Percentiles rank a stretch among this genome's conserved stretches.
Conservation (phyloP, 1,140 invertebrate genomes). For the Periplaneta americana region DNA sequence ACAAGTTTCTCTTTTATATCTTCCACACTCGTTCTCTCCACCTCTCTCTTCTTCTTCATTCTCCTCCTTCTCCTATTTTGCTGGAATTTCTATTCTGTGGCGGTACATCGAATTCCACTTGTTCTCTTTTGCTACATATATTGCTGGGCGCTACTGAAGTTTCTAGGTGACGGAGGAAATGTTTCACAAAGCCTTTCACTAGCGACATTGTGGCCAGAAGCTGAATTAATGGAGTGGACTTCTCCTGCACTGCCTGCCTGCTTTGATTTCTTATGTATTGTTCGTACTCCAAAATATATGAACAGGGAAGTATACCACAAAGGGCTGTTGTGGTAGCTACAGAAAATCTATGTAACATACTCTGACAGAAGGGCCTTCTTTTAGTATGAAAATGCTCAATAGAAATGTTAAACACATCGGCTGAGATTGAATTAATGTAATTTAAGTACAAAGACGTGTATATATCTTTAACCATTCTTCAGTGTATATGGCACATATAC, state of each 20-base stretch:
- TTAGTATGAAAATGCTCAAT: too few species aligned
- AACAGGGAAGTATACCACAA: neutral
- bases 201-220: neutral
- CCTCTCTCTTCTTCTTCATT: neutral
- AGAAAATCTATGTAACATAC: too few species aligned
- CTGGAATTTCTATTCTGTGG: neutral
- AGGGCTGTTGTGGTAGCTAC: neutral
- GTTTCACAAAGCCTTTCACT: neutral
- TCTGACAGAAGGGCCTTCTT: too few species aligned
- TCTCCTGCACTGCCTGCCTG: neutral
- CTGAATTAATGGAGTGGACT: neutral
- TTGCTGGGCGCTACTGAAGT: neutral
- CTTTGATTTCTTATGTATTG: neutral
- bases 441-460: too few species aligned
- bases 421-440: too few species aligned
- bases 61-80: neutral
- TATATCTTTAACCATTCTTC: too few species aligned
- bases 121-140: neutral
- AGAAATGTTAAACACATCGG: too few species aligned
- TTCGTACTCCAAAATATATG: neutral
- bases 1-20: neutral
- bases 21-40: neutral
- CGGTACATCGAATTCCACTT: neutral
- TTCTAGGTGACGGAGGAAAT: neutral
- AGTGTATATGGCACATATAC: too few species aligned